Conservation (phyloP, 2,888 invertebrate genomes). For the Clunio marinus region DNA sequence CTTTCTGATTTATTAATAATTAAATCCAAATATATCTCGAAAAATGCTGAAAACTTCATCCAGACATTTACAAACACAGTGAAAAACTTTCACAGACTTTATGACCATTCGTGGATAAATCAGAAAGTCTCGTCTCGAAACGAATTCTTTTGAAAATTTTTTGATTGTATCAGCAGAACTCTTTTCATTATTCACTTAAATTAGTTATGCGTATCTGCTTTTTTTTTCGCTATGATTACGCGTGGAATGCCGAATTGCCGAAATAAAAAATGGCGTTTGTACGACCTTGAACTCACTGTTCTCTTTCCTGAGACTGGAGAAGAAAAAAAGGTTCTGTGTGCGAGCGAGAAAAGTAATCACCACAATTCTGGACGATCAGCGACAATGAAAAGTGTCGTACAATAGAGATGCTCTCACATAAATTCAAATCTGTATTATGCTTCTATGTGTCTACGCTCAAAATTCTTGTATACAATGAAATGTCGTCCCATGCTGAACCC, state of each 20-base stretch:
- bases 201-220: neutral
- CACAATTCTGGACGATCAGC: neutral
- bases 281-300: conserved; percentile 37
- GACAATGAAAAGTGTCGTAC: neutral
- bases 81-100: too few relatives aligned
- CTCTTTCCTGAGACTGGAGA: neutral
- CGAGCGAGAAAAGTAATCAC: neutral
- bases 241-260: conserved; percentile 25
- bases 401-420: neutral
- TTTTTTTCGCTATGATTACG: conserved; percentile 24
- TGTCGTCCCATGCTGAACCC: too few relatives aligned
- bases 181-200: conserved; percentile 12
- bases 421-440: neutral
- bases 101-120: too few relatives aligned
- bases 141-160: too few relatives aligned
- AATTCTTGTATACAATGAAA: too few relatives aligned
- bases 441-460: conserved; percentile 3
- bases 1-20: too few relatives aligned
- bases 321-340: neutral
- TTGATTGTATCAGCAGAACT: too few relatives aligned
- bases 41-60: too few relatives aligned
- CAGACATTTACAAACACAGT: too few relatives aligned
- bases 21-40: too few relatives aligned
- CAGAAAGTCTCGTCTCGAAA: too few relatives aligned
- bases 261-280: conserved; percentile 31